Base-by-base conservation (phyloP, 2,888 invertebrate species). In the Iselma pallidipennis region DNA sequence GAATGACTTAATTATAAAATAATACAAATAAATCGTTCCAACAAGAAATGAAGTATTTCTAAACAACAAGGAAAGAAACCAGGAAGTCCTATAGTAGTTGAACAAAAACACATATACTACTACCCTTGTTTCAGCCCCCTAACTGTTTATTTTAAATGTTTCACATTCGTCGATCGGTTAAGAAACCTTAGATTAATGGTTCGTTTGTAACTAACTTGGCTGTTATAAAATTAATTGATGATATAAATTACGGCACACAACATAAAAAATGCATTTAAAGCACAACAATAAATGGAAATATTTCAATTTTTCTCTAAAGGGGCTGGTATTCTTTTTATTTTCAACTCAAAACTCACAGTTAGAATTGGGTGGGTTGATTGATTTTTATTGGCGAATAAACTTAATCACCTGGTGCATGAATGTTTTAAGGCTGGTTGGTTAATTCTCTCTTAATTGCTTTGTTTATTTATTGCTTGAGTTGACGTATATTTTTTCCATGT, bases 361-460 rank as follows among this genome's bases (percentile, higher is more conserved):
- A 9, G 16, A 37, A 37, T 37, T n/a, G 16, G 14, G 37, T 37
- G 37, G 37, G 37, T 16, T 37, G 37, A 37, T 37, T 37, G 16
- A 37, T 37, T 37, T 37, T 37, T 37, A 37, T 37, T 37, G n/a
- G 37, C 37, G 37, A 37, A 37, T 37, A 37, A 37, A 37, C 16
- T 37, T 37, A 16, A 37, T 37, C 37, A 37, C 37, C 37, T 37
- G 37, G 68, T 65, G 66, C 67, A 65, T 66, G 59, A 61, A 64
- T 61, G 62, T 57, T 50, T 65, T 66, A 65, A 62, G 67, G 65
- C 70, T 74, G 74, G 73, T 74, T 75, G 74, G 72, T n/a, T n/a
- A n/a, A n/a, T n/a, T n/a, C 71, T 74, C 70, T 74, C 69, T 76
- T 76, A 75, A 76, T 76, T 76, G 74, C 73, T 71, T 72, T 66